Evolutionary conservation across 2,888 invertebrate species (phyloP).

Genomic region (Drosophila nr. perissopoda): DNA sequence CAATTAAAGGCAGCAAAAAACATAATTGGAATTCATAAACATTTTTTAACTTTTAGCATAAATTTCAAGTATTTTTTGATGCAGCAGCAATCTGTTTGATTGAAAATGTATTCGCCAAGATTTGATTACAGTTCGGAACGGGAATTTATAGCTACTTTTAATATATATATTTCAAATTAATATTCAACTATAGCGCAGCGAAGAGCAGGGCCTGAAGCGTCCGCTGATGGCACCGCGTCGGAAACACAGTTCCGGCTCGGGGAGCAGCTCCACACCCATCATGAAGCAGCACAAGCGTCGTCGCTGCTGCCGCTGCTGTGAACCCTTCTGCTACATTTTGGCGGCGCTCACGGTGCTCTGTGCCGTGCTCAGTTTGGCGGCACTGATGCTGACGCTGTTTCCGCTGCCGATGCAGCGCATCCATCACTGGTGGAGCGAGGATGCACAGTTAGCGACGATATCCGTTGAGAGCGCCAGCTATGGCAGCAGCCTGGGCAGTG

Average conservation of each 20-base stretch:
- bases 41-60: neutral
- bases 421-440: slow-evolving; percentile 86
- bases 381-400: slow-evolving; percentile 88
- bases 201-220: slow-evolving; percentile 89
- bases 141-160: neutral
- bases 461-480: slow-evolving; percentile 41
- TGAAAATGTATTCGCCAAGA: neutral
- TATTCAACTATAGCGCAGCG: slow-evolving; percentile 85
- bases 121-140: neutral
- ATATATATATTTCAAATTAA: no score
- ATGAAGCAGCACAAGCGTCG: slow-evolving; percentile 84
- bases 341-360: slow-evolving; percentile 87
- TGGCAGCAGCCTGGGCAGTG: slow-evolving; percentile 77
- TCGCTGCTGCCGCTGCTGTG: slow-evolving; percentile 87
- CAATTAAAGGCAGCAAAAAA: neutral
- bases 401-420: slow-evolving; percentile 88
- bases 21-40: neutral
- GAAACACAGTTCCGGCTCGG: slow-evolving; percentile 83
- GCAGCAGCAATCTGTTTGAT: neutral
- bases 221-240: slow-evolving; percentile 91
- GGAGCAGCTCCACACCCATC: slow-evolving; percentile 85
- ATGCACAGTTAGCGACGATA: slow-evolving; percentile 42
- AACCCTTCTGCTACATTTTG: slow-evolving; percentile 88
- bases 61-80: neutral
- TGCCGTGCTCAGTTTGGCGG: slow-evolving; percentile 88